Evolutionary conservation across 2,797 vertebrate species (phyloP).

Genomic region (Strix occidentalis): DNA sequence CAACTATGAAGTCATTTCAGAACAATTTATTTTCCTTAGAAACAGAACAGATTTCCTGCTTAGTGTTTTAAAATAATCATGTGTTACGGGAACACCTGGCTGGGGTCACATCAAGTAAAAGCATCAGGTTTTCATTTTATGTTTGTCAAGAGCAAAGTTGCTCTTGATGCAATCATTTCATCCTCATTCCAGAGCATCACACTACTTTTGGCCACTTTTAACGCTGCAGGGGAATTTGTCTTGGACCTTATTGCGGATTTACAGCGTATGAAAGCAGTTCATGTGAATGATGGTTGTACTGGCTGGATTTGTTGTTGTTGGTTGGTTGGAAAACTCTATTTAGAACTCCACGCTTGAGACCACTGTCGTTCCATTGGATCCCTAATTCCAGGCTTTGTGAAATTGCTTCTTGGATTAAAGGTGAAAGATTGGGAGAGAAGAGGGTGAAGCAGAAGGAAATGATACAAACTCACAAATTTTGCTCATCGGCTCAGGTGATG

Average conservation of each 20-base stretch:
- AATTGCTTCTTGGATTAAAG: neutral
- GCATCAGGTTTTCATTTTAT: neutral
- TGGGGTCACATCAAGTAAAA: neutral
- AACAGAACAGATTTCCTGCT: constrained; percentile 33
- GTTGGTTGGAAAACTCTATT: neutral
- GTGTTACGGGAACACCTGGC: neutral
- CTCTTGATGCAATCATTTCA: neutral
- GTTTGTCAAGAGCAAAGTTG: neutral
- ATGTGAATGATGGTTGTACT: neutral
- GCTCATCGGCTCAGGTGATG: neutral
- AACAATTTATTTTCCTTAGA: neutral
- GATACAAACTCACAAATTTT: accelerated
- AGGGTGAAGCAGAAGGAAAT: neutral
- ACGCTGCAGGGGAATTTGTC: neutral
- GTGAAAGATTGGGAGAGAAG: neutral
- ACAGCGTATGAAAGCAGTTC: neutral
- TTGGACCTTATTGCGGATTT: neutral
- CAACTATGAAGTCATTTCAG: neutral
- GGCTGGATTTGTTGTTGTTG: neutral
- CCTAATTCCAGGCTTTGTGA: neutral
- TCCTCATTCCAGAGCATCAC: neutral
- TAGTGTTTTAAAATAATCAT: neutral
- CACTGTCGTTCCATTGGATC: neutral
- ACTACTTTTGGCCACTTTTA: neutral
- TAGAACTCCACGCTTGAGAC: accelerated